Percentiles rank a stretch among this genome's conserved stretches.
phyloP scores from a whole-genome alignment of 2,888 invertebrate species.

The Drosophila flavopinicola region DNA sequence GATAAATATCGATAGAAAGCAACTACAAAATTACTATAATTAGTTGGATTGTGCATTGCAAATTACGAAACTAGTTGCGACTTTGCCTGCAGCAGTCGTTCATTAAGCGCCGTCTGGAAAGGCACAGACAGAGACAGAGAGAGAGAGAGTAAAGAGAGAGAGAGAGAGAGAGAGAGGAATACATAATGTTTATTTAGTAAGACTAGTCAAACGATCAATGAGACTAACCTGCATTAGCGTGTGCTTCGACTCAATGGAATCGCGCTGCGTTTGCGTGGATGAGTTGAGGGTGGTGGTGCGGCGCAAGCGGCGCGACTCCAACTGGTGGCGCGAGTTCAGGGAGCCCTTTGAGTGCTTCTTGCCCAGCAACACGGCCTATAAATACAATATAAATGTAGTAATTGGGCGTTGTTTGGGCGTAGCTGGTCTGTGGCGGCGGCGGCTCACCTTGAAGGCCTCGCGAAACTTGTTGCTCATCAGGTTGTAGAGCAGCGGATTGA shows the following conservation, averaged over 20 bases:
- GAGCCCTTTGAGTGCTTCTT: conserved; percentile 83
- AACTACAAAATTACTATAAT: conserved; percentile 36
- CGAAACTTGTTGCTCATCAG: conserved; percentile 97
- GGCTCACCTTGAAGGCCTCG: conserved; percentile 93
- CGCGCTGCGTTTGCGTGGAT: conserved; percentile 86
- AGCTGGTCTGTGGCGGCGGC: too few relatives aligned
- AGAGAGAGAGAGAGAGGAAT: background rate
- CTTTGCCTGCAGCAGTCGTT: conserved; percentile 60
- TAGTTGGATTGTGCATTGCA: conserved; percentile 41
- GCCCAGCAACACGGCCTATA: conserved; percentile 78
- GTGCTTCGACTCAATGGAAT: conserved; percentile 85
- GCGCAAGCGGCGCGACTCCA: conserved; percentile 72
- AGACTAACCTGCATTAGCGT: conserved; percentile 84
- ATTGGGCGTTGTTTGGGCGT: too few relatives aligned
- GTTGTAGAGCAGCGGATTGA: conserved; percentile 96
- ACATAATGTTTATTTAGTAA: background rate
- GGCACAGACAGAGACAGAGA: conserved; percentile 2
- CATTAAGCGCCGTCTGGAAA: conserved; percentile 83
- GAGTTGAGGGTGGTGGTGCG: conserved; percentile 71
- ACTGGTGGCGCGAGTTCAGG: conserved; percentile 85
- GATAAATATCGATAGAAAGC: conserved; percentile 38
- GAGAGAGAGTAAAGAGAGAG: background rate
- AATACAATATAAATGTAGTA: too few relatives aligned
- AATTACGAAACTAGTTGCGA: conserved; percentile 58
- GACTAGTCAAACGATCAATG: conserved; percentile 37